Evolutionary conservation across 1,140 invertebrate species (phyloP), one percentile per base, ranked within the genome.

Genomic region (Battus philenor): DNA sequence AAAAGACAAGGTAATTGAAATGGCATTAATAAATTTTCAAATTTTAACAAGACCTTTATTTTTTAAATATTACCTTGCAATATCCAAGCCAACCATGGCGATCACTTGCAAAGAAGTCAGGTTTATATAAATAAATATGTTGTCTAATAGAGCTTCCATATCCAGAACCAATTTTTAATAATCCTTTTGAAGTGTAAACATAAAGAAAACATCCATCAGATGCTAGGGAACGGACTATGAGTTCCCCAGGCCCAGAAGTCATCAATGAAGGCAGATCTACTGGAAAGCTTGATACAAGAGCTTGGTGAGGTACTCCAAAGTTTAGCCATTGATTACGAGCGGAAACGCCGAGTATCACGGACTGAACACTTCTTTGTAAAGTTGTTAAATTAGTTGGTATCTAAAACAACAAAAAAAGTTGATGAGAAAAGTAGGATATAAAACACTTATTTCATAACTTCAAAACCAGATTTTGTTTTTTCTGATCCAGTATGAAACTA

Each of bases 121-220:
- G 88, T 75, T 94, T 94, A 61, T 92, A 90, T 48, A 90, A 80
- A 75, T 97, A 96, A 22, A 97, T 84, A 76, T 95, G 93, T 16
- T 95, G 95, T 86, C 93, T 94, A 49, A 96, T 90, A 6, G 96
- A 97, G 54, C 93, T 94, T 24, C 93, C 93, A 84, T 96, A 97
- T 10, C 97, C 97, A 54, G 95, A 95, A 4, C 97, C 97, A 58
- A 99, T 91, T 88, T 98, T 98, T 18, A 94, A 88, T 31, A 97
- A 86, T 4, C 95, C 93, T 64, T 90, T 92, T 0, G 91, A 90
- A 59, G 90, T 93, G 66, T 93, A 91, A 2, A 98, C 77, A 81
- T 96, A 98, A 13, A 99, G 86, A 79, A 92, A 97, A 53, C 92
- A 91, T 12, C 97, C 97, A 87, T 98, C 96, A 68, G 94, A 95